Conservation (phyloP, 1,140 invertebrate species). For the Drosophila ananassae region DNA sequence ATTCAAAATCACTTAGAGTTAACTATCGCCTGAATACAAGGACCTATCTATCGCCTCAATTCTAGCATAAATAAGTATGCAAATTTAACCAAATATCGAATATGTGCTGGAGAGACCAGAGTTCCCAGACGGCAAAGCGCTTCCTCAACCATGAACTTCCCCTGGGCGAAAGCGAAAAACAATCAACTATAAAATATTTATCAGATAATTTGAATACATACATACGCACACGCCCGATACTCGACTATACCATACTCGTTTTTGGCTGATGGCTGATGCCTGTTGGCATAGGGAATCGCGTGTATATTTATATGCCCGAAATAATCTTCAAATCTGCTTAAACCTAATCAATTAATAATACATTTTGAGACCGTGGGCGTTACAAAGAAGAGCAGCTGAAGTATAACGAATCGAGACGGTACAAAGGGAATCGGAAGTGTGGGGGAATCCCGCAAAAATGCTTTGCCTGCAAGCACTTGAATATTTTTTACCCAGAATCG, state of each 20-base stretch:
- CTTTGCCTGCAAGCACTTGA: conserved; percentile 65
- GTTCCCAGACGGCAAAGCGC: conserved; percentile 5
- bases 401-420: conserved; percentile 30
- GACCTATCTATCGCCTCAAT: background rate
- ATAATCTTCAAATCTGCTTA: conserved; percentile 68
- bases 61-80: conserved; percentile 23
- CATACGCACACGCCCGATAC: conserved; percentile 14
- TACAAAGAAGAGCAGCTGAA: conserved; percentile 31
- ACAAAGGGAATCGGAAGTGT: conserved; percentile 3
- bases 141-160: conserved; percentile 7
- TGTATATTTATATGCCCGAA: conserved; percentile 44
- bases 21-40: conserved; percentile 1
- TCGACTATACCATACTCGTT: conserved; percentile 9
- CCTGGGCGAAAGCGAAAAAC: conserved; percentile 21
- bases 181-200: conserved; percentile 50
- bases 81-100: conserved; percentile 16
- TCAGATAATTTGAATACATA: conserved; percentile 46
- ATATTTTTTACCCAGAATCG: conserved; percentile 52
- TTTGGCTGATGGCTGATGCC: conserved; percentile 11
- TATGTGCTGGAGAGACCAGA: conserved; percentile 4
- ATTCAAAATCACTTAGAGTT: background rate
- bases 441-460: conserved; percentile 38
- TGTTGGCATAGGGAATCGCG: conserved; percentile 27
- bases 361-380: conserved; percentile 62
- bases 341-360: conserved; percentile 81